Base-by-base conservation (phyloP, 2,113 vertebrate species). In the Protomyctophum bolini region DNA sequence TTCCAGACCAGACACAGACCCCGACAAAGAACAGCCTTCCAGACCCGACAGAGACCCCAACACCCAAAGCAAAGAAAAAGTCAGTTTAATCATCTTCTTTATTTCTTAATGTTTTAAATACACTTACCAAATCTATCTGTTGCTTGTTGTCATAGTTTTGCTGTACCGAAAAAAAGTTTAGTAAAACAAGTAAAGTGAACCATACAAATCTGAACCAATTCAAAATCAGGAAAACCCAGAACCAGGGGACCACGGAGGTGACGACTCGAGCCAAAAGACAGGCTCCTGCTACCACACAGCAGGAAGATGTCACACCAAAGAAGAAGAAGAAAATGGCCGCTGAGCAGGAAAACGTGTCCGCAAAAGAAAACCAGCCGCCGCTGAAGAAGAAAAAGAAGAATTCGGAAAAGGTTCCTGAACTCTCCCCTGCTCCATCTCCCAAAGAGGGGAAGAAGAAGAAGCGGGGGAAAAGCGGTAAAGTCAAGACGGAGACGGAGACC, bases 331-430 rank as follows among this genome's bases (percentile, higher is more conserved):
- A 62, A 8, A 15, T 11, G 2, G 63, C 51, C 15, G 0, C 10
- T 0, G 77, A 75, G 0, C 75, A 63, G 1, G 77, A 88, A 14
- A 80, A 82, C 10, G 79, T 47, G 0, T 73, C 79, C 0, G 83
- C 79, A 0, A 81, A 87, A 64, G 81, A 88, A 63, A 87, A 86
- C 68, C 58, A 83, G 0, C 75, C 82, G 1, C 85, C 78, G 2
- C 50, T 41, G 41, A 54, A 5, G 1, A 70, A 70, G 65, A 75
- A 59, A 10, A 46, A 21, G 48, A 51, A 28, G 48, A 64, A 64
- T 4, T 14, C 14, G 45, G 47, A 47, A 45, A n/a, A 46, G 41
- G 46, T 12, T 41, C 29, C 29, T 29, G 58, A 60, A 4, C 28
- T 11, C 29, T 2, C 11, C 58, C 6, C 33, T 5, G 5, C 58